These are phyloP conservation scores for Adelges cooleyi DNA, from an alignment of 1,140 invertebrate genomes.

Conservation along the genomic window DNA sequence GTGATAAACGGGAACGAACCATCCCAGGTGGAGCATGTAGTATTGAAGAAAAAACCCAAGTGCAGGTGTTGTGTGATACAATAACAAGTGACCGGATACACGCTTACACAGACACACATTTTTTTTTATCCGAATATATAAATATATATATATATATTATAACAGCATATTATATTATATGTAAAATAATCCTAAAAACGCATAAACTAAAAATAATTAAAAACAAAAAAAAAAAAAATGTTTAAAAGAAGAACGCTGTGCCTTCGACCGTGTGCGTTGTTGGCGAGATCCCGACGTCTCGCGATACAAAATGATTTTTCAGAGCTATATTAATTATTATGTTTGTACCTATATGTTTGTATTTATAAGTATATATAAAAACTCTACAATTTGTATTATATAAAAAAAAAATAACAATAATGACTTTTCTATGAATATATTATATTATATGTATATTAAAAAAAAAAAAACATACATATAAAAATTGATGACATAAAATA, in stretches of 20 bases:
- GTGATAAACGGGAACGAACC: slow-evolving; percentile 46
- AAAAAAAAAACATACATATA: neutral
- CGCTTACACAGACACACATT: slow-evolving; percentile 2
- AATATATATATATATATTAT: neutral
- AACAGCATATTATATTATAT: neutral
- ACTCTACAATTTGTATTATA: slow-evolving; percentile 28
- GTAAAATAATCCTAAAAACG: slow-evolving; percentile 21
- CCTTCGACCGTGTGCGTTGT: slow-evolving; percentile 8
- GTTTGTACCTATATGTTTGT: slow-evolving; percentile 28
- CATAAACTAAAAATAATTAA: slow-evolving; percentile 26
- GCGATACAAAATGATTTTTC: slow-evolving; percentile 24
- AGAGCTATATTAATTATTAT: slow-evolving; percentile 27
- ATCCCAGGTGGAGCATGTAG: slow-evolving; percentile 68
- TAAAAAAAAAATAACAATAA: too few relatives aligned
- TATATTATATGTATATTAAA: too few relatives aligned
- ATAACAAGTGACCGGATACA: slow-evolving; percentile 42
- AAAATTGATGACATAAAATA: slow-evolving; percentile 5
- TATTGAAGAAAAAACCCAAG: slow-evolving; percentile 79
- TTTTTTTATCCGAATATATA: neutral
- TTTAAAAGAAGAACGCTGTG: slow-evolving; percentile 5
- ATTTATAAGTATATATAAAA: slow-evolving; percentile 28
- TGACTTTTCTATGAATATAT: slow-evolving; percentile 24
- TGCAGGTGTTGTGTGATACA: slow-evolving; percentile 81
- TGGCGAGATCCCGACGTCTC: neutral
- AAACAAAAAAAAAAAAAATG: too few relatives aligned